Evolutionary conservation across 2,888 invertebrate genomes (phyloP).

Genomic region (Parnassius mnemosyne): DNA sequence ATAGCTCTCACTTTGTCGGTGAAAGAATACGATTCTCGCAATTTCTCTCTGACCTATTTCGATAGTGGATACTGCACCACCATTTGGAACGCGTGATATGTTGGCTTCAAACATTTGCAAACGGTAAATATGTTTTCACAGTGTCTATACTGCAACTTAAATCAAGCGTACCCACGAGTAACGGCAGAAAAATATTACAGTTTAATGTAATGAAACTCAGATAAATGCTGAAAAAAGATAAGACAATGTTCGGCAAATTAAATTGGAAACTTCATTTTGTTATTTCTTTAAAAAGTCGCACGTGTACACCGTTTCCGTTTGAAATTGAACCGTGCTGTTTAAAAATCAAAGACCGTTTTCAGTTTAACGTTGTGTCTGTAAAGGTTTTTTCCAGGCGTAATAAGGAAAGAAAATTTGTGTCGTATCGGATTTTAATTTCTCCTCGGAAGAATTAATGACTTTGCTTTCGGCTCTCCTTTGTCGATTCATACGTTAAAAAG

Average conservation of each 20-base stretch:
- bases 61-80: conserved; percentile 3
- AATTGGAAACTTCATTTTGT: conserved; percentile 66
- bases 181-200: conserved; percentile 52
- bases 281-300: conserved; percentile 31
- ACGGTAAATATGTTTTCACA: conserved; percentile 13
- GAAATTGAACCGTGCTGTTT: conserved; percentile 25
- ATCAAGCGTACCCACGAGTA: conserved; percentile 24
- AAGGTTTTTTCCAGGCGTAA: conserved; percentile 15
- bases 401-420: conserved; percentile 66
- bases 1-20: conserved; percentile 1
- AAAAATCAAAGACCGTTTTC: conserved; percentile 33
- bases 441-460: conserved; percentile 72
- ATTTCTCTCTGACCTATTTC: conserved; percentile 12
- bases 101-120: conserved; percentile 10
- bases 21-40: conserved; percentile 15
- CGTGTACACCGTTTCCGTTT: conserved; percentile 25
- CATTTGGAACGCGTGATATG: conserved; percentile 12
- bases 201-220: conserved; percentile 71
- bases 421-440: conserved; percentile 80
- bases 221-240: conserved; percentile 71
- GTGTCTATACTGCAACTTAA: conserved; percentile 8
- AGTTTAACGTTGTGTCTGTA: neutral
- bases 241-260: conserved; percentile 73
- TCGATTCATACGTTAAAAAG: conserved; percentile 61
- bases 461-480: conserved; percentile 57